Base-by-base conservation (phyloP, 1,140 invertebrate genomes). In the Bombyx mori region DNA sequence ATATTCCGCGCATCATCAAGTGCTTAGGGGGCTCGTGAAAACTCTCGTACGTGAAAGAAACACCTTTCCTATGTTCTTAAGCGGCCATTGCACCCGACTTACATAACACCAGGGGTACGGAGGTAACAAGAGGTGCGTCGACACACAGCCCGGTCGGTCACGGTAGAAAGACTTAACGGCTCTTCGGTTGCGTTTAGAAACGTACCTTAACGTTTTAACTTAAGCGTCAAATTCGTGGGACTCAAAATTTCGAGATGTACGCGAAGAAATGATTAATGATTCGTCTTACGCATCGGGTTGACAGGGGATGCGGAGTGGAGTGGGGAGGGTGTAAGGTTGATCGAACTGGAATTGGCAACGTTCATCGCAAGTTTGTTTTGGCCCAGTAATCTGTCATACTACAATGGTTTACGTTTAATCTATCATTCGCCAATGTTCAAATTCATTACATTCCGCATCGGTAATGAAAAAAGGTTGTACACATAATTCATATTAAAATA, bases 61-160 rank as follows among this genome's bases (percentile, higher is more conserved):
- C 53, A 57, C 54, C 67, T 75, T 68, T 73, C 74, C 66, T 69
- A 67, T 69, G 71, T 68, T 81, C 75, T 77, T 71, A 68, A 72
- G 68, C 78, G 80, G 81, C 77, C 80, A 83, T 83, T 83, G 83
- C 80, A 83, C 81, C 68, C 79, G 71, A 65, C 77, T 86, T 84
- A 86, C 69, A 73, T 86, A 86, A 84, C 65, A 82, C 79, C 69
- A 77, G 82, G 82, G 81, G 70, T 70, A 73, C 80, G 80, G 79
- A 77, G 71, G 83, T 79, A 75, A 71, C 63, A 63, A 74, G 77
- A 77, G 71, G 75, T 75, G 69, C 65, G 67, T 73, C 68, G 74
- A 58, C 65, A 22, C 71, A 59, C 45, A 54, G 54, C 51, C n/a
- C 35, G 46, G 47, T 58, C 56, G 53, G 46, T 26, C 52, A 57